These are phyloP conservation scores for Selenia dentaria DNA, from an alignment of 2,888 invertebrate genomes.

Conservation along the genomic window DNA sequence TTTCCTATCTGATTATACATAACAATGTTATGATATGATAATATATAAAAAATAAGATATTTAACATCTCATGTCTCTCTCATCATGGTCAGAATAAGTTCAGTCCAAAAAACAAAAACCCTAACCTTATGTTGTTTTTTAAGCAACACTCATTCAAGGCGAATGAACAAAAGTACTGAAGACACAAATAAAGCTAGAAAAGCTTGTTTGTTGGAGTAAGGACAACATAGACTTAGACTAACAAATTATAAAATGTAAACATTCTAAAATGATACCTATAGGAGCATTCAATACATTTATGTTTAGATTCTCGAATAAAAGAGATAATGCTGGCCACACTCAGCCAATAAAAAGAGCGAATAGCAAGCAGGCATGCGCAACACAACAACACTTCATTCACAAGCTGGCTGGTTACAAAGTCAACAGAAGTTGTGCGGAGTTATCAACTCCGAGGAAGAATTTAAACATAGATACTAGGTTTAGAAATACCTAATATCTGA, in stretches of 20 bases:
- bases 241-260: constrained; percentile 2
- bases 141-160: too few relatives aligned
- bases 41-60: too few relatives aligned
- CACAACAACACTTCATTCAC: constrained; percentile 49
- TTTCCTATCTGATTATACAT: too few relatives aligned
- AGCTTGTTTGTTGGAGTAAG: not conserved
- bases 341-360: constrained; percentile 38
- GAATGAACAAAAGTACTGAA: too few relatives aligned
- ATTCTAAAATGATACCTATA: constrained; percentile 9
- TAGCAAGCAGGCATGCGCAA: constrained; percentile 52
- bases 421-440: constrained; percentile 25
- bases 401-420: constrained; percentile 34
- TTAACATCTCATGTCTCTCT: too few relatives aligned
- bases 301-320: constrained; percentile 20
- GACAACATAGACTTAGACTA: not conserved
- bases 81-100: too few relatives aligned
- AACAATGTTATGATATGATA: too few relatives aligned
- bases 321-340: constrained; percentile 32
- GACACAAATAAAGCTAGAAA: not conserved
- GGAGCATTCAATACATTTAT: not conserved
- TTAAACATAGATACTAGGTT: not conserved
- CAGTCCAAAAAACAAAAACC: too few relatives aligned
- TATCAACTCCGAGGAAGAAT: not conserved
- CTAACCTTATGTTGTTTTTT: too few relatives aligned
- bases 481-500: too few relatives aligned